Evolutionary conservation across 2,113 vertebrate genomes (phyloP).

Genomic region (Notiomystis cincta): DNA sequence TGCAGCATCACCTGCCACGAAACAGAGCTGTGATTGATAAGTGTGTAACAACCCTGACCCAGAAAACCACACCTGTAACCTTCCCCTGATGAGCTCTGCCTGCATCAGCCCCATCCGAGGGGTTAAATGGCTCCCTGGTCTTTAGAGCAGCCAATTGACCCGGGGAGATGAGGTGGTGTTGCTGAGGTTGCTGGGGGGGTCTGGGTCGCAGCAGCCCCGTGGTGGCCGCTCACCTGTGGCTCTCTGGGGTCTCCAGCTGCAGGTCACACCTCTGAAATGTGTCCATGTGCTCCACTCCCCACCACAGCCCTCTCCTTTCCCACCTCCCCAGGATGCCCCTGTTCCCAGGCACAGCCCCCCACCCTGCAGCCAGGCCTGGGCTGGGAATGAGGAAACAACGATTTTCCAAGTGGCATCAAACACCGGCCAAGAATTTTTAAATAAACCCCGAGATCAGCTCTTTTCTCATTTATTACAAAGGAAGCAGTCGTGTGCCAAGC

Average conservation of each 20-base stretch:
- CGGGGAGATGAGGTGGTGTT: not conserved
- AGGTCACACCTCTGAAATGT: accelerated
- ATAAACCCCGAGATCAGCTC: not conserved
- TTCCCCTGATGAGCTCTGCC: not conserved
- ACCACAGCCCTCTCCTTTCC: not conserved
- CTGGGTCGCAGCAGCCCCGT: not conserved
- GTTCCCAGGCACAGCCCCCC: not conserved
- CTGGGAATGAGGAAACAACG: not conserved
- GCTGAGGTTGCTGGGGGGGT: not conserved
- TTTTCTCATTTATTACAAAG: not conserved
- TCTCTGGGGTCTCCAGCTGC: not conserved
- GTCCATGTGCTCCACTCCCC: not conserved
- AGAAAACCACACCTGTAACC: slow-evolving; percentile 49
- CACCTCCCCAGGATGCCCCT: not conserved
- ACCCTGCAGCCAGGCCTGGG: not conserved
- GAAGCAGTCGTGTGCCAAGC: not conserved
- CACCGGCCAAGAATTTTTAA: not conserved
- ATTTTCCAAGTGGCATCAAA: not conserved
- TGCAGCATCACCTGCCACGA: not conserved
- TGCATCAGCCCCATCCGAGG: not conserved
- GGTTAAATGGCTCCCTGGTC: not conserved
- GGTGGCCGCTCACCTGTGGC: not conserved
- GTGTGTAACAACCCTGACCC: slow-evolving; percentile 1
- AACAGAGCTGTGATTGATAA: not conserved
- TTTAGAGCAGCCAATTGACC: not conserved